Evolutionary conservation across 2,113 vertebrate species (phyloP).

Genomic region (Bos taurus): DNA sequence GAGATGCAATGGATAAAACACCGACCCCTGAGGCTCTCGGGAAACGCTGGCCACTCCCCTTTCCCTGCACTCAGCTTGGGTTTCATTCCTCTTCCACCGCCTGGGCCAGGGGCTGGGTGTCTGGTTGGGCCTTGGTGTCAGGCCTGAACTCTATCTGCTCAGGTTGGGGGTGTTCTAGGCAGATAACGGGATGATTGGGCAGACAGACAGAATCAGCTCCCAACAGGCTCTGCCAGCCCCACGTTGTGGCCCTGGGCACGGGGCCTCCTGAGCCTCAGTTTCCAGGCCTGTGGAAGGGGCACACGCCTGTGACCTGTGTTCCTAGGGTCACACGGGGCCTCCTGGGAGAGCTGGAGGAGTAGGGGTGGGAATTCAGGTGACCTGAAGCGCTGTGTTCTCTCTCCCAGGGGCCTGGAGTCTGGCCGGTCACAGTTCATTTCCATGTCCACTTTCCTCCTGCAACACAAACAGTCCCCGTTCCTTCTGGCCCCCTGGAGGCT

Average conservation of each 20-base stretch:
- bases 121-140: not conserved
- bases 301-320: not conserved
- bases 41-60: not conserved
- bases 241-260: not conserved
- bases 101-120: not conserved
- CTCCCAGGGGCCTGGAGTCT: not conserved
- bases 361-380: not conserved
- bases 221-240: not conserved
- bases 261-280: not conserved
- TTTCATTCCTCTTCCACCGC: not conserved
- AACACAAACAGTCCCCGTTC: not conserved
- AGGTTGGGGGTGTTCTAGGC: not conserved
- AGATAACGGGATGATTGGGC: not conserved
- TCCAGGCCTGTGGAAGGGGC: not conserved
- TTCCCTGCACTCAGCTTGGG: not conserved
- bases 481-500: not conserved
- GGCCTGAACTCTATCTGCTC: not conserved
- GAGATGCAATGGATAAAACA: not conserved
- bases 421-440: not conserved
- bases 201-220: not conserved
- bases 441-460: not conserved
- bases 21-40: accelerated
- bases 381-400: not conserved
- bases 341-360: not conserved
- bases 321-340: not conserved